A percentile compares a stretch with the other conserved stretches of the same genome.
Evolutionary conservation across 2,797 vertebrate species (phyloP).

Genomic region (Gorsachius magnificus): DNA sequence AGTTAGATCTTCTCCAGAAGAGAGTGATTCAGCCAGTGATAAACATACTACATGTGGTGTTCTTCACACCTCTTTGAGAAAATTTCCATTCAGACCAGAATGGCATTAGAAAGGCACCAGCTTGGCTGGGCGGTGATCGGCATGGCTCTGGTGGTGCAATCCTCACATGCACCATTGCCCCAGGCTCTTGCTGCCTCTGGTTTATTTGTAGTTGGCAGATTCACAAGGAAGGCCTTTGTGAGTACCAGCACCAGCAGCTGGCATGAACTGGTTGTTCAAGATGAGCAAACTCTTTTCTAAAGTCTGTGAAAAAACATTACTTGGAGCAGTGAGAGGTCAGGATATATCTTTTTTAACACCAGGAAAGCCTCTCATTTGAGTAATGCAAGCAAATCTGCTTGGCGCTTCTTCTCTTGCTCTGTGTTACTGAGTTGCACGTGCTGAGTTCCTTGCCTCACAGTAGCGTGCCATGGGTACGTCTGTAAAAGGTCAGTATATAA

Average conservation of each 20-base stretch:
- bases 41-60: neutral
- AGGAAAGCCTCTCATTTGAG: constrained; percentile 9
- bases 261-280: neutral
- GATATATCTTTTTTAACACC: neutral
- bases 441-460: constrained; percentile 8
- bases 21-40: neutral
- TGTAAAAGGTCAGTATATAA: constrained; percentile 60
- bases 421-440: neutral
- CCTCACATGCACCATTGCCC: neutral
- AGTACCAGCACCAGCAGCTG: neutral
- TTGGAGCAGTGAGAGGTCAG: neutral
- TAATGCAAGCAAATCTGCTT: neutral
- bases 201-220: neutral
- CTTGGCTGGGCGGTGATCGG: fast-evolving
- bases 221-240: neutral
- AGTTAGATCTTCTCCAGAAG: neutral
- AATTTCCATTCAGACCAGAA: neutral
- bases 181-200: neutral
- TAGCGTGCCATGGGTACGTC: neutral
- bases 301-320: neutral
- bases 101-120: neutral
- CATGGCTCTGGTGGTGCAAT: no score
- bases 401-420: neutral
- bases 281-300: neutral
- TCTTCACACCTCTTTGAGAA: neutral